Percentiles rank a stretch among this genome's conserved stretches.
phyloP scores from a whole-genome alignment of 2,797 vertebrate genomes.

The Delichon dasypus region DNA sequence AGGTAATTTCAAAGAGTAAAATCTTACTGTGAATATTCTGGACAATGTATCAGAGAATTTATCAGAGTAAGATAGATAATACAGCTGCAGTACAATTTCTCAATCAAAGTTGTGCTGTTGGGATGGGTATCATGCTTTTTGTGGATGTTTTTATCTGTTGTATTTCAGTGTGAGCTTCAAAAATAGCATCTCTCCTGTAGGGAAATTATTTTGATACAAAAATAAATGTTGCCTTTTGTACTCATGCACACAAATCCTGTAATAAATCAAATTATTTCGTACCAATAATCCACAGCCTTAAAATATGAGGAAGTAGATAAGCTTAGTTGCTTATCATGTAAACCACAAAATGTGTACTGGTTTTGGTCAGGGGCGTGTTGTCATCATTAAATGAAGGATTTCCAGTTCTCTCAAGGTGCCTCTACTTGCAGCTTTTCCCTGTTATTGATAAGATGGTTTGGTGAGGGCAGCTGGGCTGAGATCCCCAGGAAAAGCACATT shows the following conservation, averaged over 20 bases:
- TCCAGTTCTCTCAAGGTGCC: neutral
- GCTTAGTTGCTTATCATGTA: neutral
- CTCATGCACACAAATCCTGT: neutral
- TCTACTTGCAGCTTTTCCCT: neutral
- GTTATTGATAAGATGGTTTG: neutral
- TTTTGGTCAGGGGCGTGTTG: neutral
- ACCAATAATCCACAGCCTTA: neutral
- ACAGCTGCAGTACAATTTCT: neutral
- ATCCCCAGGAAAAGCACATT: neutral
- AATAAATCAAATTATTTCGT: neutral
- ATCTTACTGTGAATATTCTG: neutral
- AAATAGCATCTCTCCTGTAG: neutral
- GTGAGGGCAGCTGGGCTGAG: neutral
- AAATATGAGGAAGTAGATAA: neutral
- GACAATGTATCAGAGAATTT: neutral
- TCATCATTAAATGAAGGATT: neutral
- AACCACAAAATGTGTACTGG: neutral
- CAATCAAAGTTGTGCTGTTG: neutral
- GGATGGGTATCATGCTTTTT: neutral
- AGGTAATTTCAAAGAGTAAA: neutral
- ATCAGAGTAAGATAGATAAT: neutral
- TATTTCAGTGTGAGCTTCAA: neutral
- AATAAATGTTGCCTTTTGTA: neutral
- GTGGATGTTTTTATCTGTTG: neutral
- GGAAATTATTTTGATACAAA: neutral